Conservation (phyloP, 2,888 invertebrate genomes). For the Tenthredo amoena region DNA sequence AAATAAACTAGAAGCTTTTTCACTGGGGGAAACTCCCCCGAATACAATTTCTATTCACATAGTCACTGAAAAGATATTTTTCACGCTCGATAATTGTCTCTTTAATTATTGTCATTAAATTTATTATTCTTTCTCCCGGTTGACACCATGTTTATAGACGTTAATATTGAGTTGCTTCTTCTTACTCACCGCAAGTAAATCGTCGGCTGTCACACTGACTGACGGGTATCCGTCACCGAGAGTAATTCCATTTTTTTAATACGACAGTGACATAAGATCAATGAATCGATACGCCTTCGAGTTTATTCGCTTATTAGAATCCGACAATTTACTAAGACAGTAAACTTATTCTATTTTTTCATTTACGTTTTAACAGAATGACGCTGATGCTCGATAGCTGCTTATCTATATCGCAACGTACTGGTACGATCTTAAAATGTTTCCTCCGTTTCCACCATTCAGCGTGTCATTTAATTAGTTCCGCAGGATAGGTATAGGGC, state of each 20-base stretch:
- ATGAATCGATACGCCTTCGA: background rate
- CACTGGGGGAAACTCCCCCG: constrained; percentile 34
- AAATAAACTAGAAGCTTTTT: constrained; percentile 31
- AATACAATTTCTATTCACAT: constrained; percentile 35
- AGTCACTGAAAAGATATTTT: constrained; percentile 11
- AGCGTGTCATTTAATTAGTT: constrained; percentile 58
- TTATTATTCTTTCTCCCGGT: background rate
- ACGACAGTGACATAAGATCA: background rate
- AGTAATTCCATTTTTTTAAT: background rate
- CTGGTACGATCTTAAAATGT: background rate
- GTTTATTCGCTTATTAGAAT: background rate
- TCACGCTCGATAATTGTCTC: background rate
- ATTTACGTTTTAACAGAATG: background rate
- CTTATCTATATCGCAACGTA: background rate
- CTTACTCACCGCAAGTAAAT: background rate
- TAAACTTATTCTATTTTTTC: background rate
- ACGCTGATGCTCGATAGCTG: background rate
- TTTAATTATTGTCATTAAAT: background rate
- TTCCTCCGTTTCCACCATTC: background rate
- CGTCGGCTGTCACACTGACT: background rate
- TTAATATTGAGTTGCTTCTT: background rate
- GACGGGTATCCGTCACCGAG: background rate
- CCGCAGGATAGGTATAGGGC: constrained; percentile 32
- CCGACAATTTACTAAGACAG: background rate
- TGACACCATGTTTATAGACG: constrained; percentile 11